Percentiles rank a stretch among this genome's conserved stretches.
Evolutionary conservation across 2,888 invertebrate species (phyloP).

Genomic region (Drosophila borborema): DNA sequence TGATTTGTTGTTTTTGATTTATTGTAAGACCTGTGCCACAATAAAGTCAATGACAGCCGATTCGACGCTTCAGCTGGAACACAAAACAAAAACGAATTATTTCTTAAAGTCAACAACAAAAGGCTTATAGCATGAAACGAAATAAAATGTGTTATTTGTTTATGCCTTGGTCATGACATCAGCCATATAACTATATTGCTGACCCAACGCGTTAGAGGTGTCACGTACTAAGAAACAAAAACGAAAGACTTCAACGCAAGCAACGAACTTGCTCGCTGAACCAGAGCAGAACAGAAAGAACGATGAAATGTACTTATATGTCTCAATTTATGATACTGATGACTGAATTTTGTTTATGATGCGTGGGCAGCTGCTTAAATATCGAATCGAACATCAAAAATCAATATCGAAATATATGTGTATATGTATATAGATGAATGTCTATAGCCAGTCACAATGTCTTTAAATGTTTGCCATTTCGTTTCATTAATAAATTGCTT

Average conservation of each 20-base stretch:
- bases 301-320: conserved; percentile 69
- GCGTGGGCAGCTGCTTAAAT: conserved; percentile 39
- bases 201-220: conserved; percentile 25
- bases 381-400: conserved; percentile 15
- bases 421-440: not conserved
- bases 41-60: conserved; percentile 71
- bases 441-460: conserved; percentile 31
- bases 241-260: conserved; percentile 77
- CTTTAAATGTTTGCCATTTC: conserved; percentile 45
- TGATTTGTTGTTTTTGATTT: conserved; percentile 67
- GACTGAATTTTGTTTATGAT: conserved; percentile 48
- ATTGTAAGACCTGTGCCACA: conserved; percentile 70
- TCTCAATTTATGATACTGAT: conserved; percentile 67
- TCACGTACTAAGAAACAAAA: conserved; percentile 40
- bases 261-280: conserved; percentile 60
- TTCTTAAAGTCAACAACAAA: conserved; percentile 26
- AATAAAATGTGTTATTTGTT: conserved; percentile 36
- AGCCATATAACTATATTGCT: conserved; percentile 40
- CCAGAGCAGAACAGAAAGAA: conserved; percentile 14
- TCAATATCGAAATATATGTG: conserved; percentile 8
- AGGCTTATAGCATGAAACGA: conserved; percentile 16
- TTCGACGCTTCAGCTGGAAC: conserved; percentile 32
- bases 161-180: conserved; percentile 69
- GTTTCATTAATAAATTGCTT: conserved; percentile 72
- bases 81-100: conserved; percentile 29